phyloP scores from a whole-genome alignment of 2,113 vertebrate genomes.

The Casuarius casuarius region DNA sequence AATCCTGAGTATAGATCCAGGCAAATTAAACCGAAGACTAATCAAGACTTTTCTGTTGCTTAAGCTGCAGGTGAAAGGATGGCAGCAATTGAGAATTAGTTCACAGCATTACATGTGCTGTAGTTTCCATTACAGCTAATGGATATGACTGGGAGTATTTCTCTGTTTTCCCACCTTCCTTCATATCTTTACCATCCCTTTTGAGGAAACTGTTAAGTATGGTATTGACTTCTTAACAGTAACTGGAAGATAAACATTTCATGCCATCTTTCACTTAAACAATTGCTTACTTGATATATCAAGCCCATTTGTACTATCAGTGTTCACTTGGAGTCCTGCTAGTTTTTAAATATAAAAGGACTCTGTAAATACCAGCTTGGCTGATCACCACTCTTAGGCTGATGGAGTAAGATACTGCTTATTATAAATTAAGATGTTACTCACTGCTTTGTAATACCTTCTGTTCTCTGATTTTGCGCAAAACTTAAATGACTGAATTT shows the following conservation, averaged over 20 bases:
- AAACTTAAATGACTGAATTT: not conserved
- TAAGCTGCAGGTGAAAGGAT: not conserved
- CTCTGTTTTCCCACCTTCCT: not conserved
- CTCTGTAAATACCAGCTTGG: not conserved
- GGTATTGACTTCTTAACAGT: not conserved
- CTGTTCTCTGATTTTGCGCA: not conserved
- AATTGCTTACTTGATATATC: not conserved
- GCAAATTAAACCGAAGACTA: not conserved
- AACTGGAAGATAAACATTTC: not conserved
- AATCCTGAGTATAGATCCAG: not conserved
- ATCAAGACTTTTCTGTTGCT: not conserved
- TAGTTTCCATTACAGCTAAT: not conserved
- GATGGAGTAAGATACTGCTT: not conserved
- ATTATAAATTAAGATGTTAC: not conserved
- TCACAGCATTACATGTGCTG: not conserved
- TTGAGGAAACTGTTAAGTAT: not conserved
- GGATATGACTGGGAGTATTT: not conserved
- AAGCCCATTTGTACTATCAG: not conserved
- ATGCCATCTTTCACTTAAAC: not conserved
- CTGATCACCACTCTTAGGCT: not conserved
- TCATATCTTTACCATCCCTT: not conserved
- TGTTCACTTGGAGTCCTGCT: not conserved
- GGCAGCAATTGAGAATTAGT: not conserved
- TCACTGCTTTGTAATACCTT: accelerated
- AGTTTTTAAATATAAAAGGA: not conserved